Percentiles rank a stretch among this genome's conserved stretches.
Evolutionary conservation across 2,113 vertebrate species (phyloP).

Genomic region (Xiphophorus couchianus): DNA sequence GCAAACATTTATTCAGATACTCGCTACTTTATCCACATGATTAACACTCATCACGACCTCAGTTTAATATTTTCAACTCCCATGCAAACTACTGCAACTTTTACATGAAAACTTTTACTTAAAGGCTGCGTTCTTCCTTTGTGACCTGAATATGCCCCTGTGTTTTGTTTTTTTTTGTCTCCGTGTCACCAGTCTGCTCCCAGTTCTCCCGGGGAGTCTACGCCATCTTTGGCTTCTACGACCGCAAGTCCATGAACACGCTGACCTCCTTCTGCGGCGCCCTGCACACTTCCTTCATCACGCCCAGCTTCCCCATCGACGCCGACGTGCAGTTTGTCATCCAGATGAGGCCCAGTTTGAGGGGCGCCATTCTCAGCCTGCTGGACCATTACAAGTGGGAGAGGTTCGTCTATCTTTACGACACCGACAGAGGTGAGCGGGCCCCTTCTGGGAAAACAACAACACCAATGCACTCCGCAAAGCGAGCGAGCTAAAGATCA

Average conservation of each 20-base stretch:
- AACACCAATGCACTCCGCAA: background rate
- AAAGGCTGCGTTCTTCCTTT: background rate
- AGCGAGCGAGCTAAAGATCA: background rate
- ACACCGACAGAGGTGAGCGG: conserved; percentile 94
- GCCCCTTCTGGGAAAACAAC: background rate
- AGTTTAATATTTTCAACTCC: conserved; percentile 7
- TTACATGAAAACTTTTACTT: background rate
- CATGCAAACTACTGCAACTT: background rate
- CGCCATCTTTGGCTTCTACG: conserved; percentile 98
- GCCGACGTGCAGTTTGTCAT: conserved; percentile 97
- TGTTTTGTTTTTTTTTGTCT: conserved; percentile 22
- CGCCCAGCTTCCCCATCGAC: conserved; percentile 94
- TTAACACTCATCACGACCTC: conserved; percentile 29
- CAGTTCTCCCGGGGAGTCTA: conserved; percentile 98
- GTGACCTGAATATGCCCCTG: background rate
- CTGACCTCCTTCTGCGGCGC: conserved; percentile 97
- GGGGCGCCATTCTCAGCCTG: conserved; percentile 90
- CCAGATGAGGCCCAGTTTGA: conserved; percentile 94
- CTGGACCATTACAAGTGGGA: conserved; percentile 95
- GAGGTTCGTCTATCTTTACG: conserved; percentile 97
- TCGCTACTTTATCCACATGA: conserved; percentile 21
- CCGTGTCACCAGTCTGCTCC: conserved; percentile 88
- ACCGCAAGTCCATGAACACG: conserved; percentile 98
- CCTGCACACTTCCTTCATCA: conserved; percentile 97
- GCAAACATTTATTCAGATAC: conserved; percentile 49